Conservation (phyloP, 2,113 vertebrate genomes). For the Microcebus tavaratra region DNA sequence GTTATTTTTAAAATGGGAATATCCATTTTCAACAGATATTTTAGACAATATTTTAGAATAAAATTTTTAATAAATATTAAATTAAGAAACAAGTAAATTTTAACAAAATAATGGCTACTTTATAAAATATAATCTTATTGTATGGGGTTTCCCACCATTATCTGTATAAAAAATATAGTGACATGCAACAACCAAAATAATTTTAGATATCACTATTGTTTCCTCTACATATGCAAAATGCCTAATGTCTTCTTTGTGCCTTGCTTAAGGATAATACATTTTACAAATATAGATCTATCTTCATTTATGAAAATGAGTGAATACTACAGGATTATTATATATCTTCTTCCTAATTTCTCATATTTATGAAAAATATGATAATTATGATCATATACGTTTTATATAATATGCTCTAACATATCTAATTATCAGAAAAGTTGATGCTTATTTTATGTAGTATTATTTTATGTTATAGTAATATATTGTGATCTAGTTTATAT, state of each 20-base stretch:
- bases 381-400: background rate
- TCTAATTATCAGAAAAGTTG: background rate
- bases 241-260: background rate
- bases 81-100: background rate
- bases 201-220: background rate
- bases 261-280: background rate
- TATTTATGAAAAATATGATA: background rate
- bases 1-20: background rate
- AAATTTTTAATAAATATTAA: background rate
- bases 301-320: background rate
- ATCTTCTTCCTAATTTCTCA: background rate
- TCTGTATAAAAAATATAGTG: background rate
- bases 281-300: background rate
- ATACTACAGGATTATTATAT: background rate
- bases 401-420: background rate
- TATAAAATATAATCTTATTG: background rate
- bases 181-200: background rate
- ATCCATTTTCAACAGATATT: background rate
- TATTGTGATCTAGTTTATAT: background rate
- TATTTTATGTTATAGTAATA: background rate
- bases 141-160: background rate
- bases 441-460: background rate
- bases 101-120: conserved; percentile 13
- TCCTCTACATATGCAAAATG: background rate
- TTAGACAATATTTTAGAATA: background rate